A percentile compares a stretch with the other conserved stretches of the same genome.
Evolutionary conservation across 2,888 invertebrate species (phyloP).

Genomic region (Leptothorax acervorum): DNA sequence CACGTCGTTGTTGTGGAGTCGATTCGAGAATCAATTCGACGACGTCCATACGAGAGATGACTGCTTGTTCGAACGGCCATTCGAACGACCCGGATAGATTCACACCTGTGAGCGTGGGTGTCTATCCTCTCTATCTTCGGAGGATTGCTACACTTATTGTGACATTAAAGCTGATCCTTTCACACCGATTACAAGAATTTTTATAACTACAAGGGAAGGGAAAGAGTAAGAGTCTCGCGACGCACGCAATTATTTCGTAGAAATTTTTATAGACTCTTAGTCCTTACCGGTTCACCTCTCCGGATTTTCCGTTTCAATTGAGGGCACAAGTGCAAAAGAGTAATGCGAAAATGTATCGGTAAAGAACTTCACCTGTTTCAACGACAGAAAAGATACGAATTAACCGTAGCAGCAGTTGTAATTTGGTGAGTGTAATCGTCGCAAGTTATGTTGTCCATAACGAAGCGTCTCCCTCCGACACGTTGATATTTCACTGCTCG

Average conservation of each 20-base stretch:
- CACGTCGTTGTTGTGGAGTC: conserved; percentile 54
- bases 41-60: conserved; percentile 33
- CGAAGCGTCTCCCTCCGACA: conserved; percentile 51
- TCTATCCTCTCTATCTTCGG: conserved; percentile 54
- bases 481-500: conserved; percentile 68
- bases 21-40: conserved; percentile 55
- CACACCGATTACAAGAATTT: conserved; percentile 55
- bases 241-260: background rate
- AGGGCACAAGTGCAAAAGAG: background rate
- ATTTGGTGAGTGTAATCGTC: conserved; percentile 67
- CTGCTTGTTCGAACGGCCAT: conserved; percentile 47
- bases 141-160: conserved; percentile 57
- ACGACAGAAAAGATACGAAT: conserved; percentile 26
- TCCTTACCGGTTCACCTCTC: background rate
- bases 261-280: background rate
- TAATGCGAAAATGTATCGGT: background rate
- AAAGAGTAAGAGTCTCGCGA: background rate
- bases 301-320: background rate
- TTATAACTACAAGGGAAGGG: background rate
- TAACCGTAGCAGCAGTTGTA: conserved; percentile 62
- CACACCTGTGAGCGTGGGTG: conserved; percentile 75
- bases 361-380: background rate
- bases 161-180: conserved; percentile 48
- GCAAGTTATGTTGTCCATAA: conserved; percentile 60
- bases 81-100: conserved; percentile 64